Base-by-base conservation (phyloP, 2,113 vertebrate species). In the Chrysochloris asiatica region DNA sequence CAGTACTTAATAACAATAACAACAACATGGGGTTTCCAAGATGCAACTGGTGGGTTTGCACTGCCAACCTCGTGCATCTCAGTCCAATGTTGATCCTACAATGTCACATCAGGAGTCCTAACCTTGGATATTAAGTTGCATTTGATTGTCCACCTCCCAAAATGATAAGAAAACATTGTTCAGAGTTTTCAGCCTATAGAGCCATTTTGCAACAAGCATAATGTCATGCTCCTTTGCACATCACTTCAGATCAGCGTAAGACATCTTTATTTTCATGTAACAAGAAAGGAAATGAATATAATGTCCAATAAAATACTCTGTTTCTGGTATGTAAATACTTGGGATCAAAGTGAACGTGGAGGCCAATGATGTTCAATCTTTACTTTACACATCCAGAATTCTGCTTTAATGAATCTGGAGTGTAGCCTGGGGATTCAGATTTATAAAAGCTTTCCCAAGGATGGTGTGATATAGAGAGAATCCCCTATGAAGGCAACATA, bases 331-430 rank as follows among this genome's bases (percentile, higher is more conserved):
- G 17, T 41, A 81, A 80, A 59, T 54, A 65, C 13, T n/a, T 61
- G 12, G 47, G 41, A 50, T 45, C 38, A 69, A 79, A 86, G 30
- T 38, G n/a, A 77, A 17, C 38, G 4, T 52, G 21, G n/a, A 33
- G 61, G 4, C 6, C 16, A 30, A 4, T 26, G 26, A 43, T 6
- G 6, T 3, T 76, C 1, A 1, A 47, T 3, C 3, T 45, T 1
- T 2, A 3, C 8, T 77, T 8, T 8, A 81, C 16, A 17, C 0
- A 4, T 84, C 22, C 28, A 47, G 47, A 48, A 36, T 22, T 72
- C 43, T 52, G 21, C 4, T 78, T 48, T 88, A 47, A 73, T 54
- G 61, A 47, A 85, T 28, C 4, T 88, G 12, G 33, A 4, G 0
- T 38, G 1, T 43, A 47, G 22, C 9, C 1, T 82, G 33, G 21